Evolutionary conservation across 2,797 vertebrate species (phyloP), one percentile per base, ranked within the genome.

Genomic region (Cyclopterus lumpus): DNA sequence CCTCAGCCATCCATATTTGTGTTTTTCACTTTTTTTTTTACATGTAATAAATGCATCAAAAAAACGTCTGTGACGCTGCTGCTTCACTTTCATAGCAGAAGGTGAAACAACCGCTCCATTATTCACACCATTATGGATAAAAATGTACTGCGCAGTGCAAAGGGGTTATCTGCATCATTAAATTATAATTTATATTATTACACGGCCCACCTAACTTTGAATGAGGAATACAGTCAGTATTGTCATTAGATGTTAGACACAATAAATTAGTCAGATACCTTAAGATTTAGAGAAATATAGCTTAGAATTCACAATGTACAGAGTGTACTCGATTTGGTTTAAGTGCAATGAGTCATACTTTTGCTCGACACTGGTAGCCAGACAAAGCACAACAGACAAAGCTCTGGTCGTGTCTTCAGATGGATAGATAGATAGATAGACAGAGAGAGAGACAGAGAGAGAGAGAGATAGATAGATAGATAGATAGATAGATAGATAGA

Each of bases 281-380:
- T 18, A 8, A 68, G 3, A 32, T 51, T 65, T 12, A 34, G 20
- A 63, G 24, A 26, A 63, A 61, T 34, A 30, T 28, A 46, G 22
- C 66, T 58, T 22, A 34, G 62, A n/a, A 44, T 34, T 63, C 55
- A 69, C 48, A 40, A 70, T 67, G 38, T 61, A 64, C 18, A 68
- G 36, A 32, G 36, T 26, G 54, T 55, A 46, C 38, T 55, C 36
- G 44, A n/a, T 76, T 63, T 30, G 30, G 15, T 58, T 68, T 20
- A 71, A 61, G 26, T 12, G 6, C 65, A 81, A 40, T 78, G 71
- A 83, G 75, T 85, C 74, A 79, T 67, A 74, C 64, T 73, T 80
- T 75, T 71, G n/a, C 59, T 76, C 12, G n/a, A 72, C 59, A 71
- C 28, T 67, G 44, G 28, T 18, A 63, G 59, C 38, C 54, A 59